These are phyloP conservation scores for Myotis lucifugus DNA, from an alignment of 2,113 vertebrate species.

Conservation along the genomic window DNA sequence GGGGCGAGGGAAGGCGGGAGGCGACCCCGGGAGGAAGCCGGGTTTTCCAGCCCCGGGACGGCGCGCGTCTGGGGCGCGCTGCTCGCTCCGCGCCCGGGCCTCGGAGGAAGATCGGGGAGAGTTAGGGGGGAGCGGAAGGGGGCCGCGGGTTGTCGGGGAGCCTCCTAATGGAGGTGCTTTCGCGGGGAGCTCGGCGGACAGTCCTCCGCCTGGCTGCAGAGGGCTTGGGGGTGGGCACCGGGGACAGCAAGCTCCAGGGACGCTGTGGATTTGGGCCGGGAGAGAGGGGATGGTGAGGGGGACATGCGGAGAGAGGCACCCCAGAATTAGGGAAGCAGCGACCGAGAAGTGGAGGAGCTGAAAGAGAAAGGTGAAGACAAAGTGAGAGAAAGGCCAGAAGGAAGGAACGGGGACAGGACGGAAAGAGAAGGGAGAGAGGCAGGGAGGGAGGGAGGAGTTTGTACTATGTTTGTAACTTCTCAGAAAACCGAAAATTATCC, in stretches of 20 bases:
- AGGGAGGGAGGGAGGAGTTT: background rate
- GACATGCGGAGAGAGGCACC: background rate
- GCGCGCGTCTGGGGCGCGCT: background rate
- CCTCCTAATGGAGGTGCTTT: background rate
- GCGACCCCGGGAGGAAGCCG: background rate
- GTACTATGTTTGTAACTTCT: background rate
- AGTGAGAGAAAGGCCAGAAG: background rate
- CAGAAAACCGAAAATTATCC: background rate
- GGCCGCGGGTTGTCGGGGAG: background rate
- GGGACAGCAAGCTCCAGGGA: background rate
- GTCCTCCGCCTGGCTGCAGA: background rate
- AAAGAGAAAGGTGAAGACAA: background rate
- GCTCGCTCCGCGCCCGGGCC: background rate
- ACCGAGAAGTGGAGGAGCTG: background rate
- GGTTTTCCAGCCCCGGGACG: background rate
- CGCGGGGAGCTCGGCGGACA: background rate
- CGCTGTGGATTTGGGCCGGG: background rate
- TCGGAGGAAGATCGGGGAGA: background rate
- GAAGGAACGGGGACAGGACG: background rate
- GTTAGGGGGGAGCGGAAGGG: background rate
- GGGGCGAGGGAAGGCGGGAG: background rate
- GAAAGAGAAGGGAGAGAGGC: background rate
- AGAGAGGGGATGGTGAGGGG: background rate
- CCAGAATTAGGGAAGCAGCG: background rate
- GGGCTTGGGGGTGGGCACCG: background rate